These are phyloP conservation scores for Hydrotaea diabolus DNA, from an alignment of 2,888 invertebrate genomes.

Conservation along the genomic window DNA sequence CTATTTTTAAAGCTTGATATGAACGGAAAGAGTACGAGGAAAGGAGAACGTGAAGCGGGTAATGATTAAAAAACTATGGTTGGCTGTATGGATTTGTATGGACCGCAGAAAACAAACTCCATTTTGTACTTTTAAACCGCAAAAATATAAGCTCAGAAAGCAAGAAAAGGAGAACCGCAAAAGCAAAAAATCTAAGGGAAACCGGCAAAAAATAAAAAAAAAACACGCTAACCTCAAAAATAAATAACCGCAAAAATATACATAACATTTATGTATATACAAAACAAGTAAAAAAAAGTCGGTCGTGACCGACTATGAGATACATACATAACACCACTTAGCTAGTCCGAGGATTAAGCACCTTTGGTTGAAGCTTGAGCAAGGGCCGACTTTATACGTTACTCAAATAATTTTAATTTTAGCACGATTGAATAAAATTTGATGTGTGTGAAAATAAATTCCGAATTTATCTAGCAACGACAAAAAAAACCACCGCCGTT, in stretches of 20 bases:
- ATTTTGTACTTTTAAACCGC: conserved; percentile 55
- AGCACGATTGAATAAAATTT: too few relatives aligned
- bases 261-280: not conserved
- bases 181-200: conserved; percentile 18
- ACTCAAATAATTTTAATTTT: too few relatives aligned
- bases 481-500: too few relatives aligned
- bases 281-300: too few relatives aligned
- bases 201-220: not conserved
- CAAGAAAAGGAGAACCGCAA: not conserved
- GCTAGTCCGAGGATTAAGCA: too few relatives aligned
- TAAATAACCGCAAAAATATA: not conserved
- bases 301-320: too few relatives aligned
- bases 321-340: too few relatives aligned
- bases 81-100: conserved; percentile 26
- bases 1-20: not conserved
- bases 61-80: conserved; percentile 24
- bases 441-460: too few relatives aligned
- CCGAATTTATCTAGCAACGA: too few relatives aligned
- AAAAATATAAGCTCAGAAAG: conserved; percentile 39
- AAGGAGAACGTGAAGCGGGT: not conserved
- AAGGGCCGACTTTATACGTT: too few relatives aligned
- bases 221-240: conserved; percentile 14
- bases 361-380: too few relatives aligned
- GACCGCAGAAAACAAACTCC: conserved; percentile 48
- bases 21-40: not conserved